Base-by-base conservation (phyloP, 2,797 vertebrate species). In the Todus mexicanus region DNA sequence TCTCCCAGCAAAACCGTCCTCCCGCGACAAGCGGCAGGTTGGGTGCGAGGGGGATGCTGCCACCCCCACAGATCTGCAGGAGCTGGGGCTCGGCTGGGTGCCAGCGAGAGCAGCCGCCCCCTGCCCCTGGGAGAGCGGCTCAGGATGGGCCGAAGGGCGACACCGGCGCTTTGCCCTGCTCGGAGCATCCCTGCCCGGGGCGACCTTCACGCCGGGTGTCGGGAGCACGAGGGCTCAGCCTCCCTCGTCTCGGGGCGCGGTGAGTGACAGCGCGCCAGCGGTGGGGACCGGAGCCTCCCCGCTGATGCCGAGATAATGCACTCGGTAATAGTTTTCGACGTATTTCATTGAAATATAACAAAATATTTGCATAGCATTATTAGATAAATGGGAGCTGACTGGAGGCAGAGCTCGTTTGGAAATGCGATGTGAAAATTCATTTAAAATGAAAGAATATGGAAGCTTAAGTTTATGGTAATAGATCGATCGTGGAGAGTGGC, bases 331-430 rank as follows among this genome's bases (percentile, higher is more conserved):
- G 96, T 96, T 97, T 95, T 87, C 6, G 92, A 97, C 96, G 85
- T 82, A 89, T 97, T 97, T 97, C 97, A 97, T 96, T 97, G 97
- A 97, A 97, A 98, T 96, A 94, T 96, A 97, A 97, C 97, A 97
- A 97, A 98, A 97, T 97, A 97, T 97, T 98, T 98, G 97, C 97
- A 97, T 97, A 96, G 95, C 26, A 18, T 97, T 98, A 98, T 97
- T 97, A 97, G 97, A 98, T 97, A 97, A 97, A 98, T 97, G 97
- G 97, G 96, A 95, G 96, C 93, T 97, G 97, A 97, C 97, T 98
- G 89, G 96, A 97, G 95, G 97, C 96, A 96, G 96, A 95, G 94
- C 97, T 98, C 96, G 69, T 97, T 97, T 97, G 96, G 97, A 97
- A 97, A 97, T 96, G 93, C 76, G 96, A 97, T 97, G 96, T 96